Conservation (phyloP, 2,888 invertebrate genomes). For the Bruchidius siliquastri region DNA sequence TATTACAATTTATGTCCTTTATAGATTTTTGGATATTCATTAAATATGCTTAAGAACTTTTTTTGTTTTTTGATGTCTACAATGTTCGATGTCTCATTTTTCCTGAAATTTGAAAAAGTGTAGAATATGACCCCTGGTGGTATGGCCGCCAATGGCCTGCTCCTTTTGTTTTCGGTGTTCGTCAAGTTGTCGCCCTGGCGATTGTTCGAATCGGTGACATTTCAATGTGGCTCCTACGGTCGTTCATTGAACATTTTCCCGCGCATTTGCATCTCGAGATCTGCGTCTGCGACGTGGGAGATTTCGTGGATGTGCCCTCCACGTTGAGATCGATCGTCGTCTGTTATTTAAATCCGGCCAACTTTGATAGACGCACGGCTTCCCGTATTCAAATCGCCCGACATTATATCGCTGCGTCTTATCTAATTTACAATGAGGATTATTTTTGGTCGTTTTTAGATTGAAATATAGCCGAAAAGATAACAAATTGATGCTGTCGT, state of each 20-base stretch:
- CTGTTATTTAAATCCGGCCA: background rate
- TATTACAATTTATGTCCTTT: no score
- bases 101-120: no score
- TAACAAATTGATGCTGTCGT: background rate
- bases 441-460: background rate
- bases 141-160: background rate
- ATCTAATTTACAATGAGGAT: background rate
- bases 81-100: no score
- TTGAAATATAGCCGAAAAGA: background rate
- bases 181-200: background rate
- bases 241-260: background rate
- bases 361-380: background rate
- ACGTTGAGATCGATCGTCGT: background rate
- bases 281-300: background rate
- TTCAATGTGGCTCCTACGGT: background rate
- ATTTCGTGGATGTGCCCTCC: background rate
- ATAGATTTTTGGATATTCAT: no score
- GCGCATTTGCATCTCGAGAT: background rate
- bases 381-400: background rate
- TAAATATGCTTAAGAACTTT: no score
- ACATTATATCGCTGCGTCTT: background rate
- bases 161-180: background rate
- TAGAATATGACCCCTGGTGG: no score
- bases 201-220: background rate
- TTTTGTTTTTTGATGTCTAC: no score